phyloP scores from a whole-genome alignment of 2,113 vertebrate genomes.

The Leucosticte australis region DNA sequence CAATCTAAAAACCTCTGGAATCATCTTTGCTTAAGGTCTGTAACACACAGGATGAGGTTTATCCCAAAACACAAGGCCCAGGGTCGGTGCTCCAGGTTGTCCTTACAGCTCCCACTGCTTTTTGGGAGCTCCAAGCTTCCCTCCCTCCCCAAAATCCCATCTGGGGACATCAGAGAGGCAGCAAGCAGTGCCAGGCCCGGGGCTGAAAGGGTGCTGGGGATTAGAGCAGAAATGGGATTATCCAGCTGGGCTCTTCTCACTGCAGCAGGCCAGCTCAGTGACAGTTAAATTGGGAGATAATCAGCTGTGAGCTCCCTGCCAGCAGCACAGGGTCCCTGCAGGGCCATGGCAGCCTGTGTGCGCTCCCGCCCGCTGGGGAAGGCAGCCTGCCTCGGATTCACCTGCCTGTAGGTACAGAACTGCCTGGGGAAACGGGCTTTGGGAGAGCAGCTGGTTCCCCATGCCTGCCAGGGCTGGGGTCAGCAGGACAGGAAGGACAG shows the following conservation, averaged over 20 bases:
- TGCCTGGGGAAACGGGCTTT: not conserved
- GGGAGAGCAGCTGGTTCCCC: fast-evolving
- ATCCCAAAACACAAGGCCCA: not conserved
- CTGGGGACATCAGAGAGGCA: fast-evolving
- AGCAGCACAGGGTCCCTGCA: not conserved
- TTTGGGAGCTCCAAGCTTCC: not conserved
- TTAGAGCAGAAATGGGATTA: slow-evolving; percentile 53
- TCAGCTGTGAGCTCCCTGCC: not conserved
- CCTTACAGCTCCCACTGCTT: not conserved
- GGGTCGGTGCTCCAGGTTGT: not conserved
- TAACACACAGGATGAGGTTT: not conserved
- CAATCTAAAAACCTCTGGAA: not conserved
- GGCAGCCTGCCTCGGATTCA: not conserved
- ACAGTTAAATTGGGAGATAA: slow-evolving; percentile 29
- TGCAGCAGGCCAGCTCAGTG: not conserved
- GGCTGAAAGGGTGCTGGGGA: slow-evolving; percentile 19
- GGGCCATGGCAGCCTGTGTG: slow-evolving; percentile 30
- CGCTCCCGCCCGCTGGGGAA: not conserved
- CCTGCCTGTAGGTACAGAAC: slow-evolving; percentile 52
- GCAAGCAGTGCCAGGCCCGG: fast-evolving
- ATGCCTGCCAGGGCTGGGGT: fast-evolving
- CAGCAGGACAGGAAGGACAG: not conserved
- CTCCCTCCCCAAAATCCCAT: not conserved
- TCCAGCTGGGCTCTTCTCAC: not conserved
- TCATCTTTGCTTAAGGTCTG: not conserved